Evolutionary conservation across 2,888 invertebrate species (phyloP).

Genomic region (Allygus modestus): DNA sequence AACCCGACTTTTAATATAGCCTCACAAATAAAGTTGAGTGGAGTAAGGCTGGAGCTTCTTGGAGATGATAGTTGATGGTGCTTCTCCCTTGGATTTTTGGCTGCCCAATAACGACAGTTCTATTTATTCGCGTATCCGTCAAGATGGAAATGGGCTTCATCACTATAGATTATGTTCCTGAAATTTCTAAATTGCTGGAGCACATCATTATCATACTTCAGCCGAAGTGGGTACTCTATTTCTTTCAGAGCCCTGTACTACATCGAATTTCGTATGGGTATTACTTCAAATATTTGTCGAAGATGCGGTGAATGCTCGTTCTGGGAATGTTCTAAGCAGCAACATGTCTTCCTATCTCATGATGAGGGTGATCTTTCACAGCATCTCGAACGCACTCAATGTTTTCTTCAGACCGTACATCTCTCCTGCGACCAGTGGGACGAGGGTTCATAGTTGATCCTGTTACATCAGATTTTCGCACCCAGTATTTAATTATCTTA

Average conservation of each 20-base stretch:
- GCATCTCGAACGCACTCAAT: conserved; percentile 20
- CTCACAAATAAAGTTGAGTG: conserved; percentile 22
- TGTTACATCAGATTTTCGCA: conserved; percentile 31
- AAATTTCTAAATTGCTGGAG: background rate
- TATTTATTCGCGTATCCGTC: conserved; percentile 17
- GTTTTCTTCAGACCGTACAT: conserved; percentile 22
- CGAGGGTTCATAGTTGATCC: conserved; percentile 31
- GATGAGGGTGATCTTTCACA: background rate
- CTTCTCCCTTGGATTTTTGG: conserved; percentile 22
- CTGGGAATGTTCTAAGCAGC: conserved; percentile 23
- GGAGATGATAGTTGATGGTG: conserved; percentile 14
- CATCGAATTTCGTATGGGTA: conserved; percentile 34
- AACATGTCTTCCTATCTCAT: background rate
- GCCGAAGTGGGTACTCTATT: conserved; percentile 7
- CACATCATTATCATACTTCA: background rate
- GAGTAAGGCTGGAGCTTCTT: conserved; percentile 15
- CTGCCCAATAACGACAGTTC: conserved; percentile 16
- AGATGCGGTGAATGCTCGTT: conserved; percentile 36
- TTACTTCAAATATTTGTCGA: conserved; percentile 31
- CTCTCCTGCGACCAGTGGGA: background rate
- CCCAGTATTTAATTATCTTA: conserved; percentile 36
- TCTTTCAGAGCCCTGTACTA: conserved; percentile 36
- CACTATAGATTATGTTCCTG: conserved; percentile 5
- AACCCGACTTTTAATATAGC: conserved; percentile 3
- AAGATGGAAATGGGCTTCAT: conserved; percentile 40